These are phyloP conservation scores for Baronia brevicornis DNA, from an alignment of 2,888 invertebrate species.

Conservation along the genomic window DNA sequence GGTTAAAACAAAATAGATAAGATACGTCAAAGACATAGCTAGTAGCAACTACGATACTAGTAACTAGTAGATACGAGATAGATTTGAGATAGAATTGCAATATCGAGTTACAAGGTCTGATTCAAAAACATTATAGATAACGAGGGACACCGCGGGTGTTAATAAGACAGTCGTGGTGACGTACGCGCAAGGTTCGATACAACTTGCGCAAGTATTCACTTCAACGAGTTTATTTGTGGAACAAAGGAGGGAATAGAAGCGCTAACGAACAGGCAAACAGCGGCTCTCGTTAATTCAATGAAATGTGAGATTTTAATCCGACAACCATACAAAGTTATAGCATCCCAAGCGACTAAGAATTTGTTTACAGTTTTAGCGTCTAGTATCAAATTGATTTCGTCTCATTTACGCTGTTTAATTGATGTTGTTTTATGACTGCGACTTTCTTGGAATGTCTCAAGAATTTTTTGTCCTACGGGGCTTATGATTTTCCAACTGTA, in stretches of 20 bases:
- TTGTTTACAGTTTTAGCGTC: slow-evolving; percentile 13
- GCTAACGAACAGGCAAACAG: slow-evolving; percentile 16
- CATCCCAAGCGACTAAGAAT: slow-evolving; percentile 4
- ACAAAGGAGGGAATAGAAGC: slow-evolving; percentile 17
- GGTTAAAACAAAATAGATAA: no score
- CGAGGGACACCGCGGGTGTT: slow-evolving; percentile 19
- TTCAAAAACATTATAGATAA: slow-evolving; percentile 15
- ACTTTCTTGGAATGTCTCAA: no score
- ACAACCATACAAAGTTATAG: slow-evolving; percentile 5
- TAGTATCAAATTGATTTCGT: slow-evolving; percentile 9
- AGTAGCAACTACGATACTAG: no score
- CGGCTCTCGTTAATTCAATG: slow-evolving; percentile 6
- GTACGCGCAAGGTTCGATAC: slow-evolving; percentile 17
- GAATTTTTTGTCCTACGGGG: no score
- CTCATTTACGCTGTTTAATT: no score
- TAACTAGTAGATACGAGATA: not conserved
- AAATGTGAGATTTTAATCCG: slow-evolving; percentile 11
- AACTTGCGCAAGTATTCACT: slow-evolving; percentile 5
- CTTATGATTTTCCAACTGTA: no score
- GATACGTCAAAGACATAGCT: no score
- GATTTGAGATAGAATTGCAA: slow-evolving; percentile 6
- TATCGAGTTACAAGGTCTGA: slow-evolving; percentile 12
- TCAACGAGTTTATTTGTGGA: slow-evolving; percentile 15
- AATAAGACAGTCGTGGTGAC: slow-evolving; percentile 27
- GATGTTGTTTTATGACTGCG: no score